These are phyloP conservation scores for Drosophila obscura DNA, from an alignment of 1,140 invertebrate genomes.

Conservation along the genomic window DNA sequence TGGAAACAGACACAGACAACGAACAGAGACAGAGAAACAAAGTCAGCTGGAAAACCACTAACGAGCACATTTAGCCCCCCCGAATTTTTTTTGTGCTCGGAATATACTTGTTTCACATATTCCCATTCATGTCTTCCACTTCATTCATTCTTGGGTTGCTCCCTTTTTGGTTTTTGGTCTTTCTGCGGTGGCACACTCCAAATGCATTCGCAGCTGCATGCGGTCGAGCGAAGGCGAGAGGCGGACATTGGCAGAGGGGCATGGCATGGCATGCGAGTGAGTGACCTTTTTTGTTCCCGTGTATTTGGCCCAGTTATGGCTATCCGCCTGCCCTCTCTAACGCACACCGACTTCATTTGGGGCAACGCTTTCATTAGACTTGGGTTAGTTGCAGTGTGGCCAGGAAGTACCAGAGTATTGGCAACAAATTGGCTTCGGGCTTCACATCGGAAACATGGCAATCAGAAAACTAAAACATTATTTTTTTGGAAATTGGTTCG, in stretches of 20 bases:
- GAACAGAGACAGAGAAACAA: slow-evolving; percentile 17
- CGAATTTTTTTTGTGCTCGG: slow-evolving; percentile 16
- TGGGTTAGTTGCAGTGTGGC: slow-evolving; percentile 6
- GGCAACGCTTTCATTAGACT: slow-evolving; percentile 29
- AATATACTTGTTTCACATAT: slow-evolving; percentile 19
- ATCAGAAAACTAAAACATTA: too few species aligned
- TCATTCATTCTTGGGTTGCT: slow-evolving; percentile 49
- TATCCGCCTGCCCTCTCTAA: not conserved
- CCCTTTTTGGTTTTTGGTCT: slow-evolving; percentile 30
- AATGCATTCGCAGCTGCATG: slow-evolving; percentile 44
- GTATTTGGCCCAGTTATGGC: slow-evolving; percentile 22
- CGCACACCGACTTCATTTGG: slow-evolving; percentile 34
- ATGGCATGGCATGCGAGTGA: not conserved
- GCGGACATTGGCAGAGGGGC: not conserved
- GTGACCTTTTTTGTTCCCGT: not conserved
- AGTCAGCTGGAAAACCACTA: slow-evolving; percentile 51
- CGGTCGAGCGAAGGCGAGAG: slow-evolving; percentile 1
- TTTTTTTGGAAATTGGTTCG: too few species aligned
- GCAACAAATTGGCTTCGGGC: not conserved
- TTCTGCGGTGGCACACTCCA: slow-evolving; percentile 46
- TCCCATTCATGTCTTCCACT: slow-evolving; percentile 65
- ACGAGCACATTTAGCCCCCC: slow-evolving; percentile 59
- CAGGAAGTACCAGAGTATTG: slow-evolving; percentile 1
- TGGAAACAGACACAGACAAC: slow-evolving; percentile 17
- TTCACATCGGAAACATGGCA: slow-evolving; percentile 1